Evolutionary conservation across 2,113 vertebrate genomes (phyloP).

Genomic region (Smithornis capensis): DNA sequence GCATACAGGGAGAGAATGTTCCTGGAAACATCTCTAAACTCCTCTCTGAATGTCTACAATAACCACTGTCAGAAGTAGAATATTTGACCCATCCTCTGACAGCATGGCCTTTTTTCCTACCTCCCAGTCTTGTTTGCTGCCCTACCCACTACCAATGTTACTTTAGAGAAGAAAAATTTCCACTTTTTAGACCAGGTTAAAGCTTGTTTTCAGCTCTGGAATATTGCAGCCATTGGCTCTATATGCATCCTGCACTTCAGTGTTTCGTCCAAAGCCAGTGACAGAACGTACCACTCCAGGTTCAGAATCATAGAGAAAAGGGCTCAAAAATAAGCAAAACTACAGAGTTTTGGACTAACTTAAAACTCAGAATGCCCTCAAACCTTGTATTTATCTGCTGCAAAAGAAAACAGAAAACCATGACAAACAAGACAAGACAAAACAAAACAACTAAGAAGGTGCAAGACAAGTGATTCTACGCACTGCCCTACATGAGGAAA

Average conservation of each 20-base stretch:
- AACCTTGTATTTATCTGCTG: not conserved
- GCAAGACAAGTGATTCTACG: not conserved
- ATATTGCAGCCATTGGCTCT: not conserved
- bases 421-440: not conserved
- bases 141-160: not conserved
- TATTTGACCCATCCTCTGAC: not conserved
- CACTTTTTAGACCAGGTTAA: not conserved
- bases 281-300: not conserved
- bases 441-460: not conserved
- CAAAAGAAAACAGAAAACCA: not conserved
- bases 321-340: not conserved
- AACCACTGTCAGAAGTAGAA: not conserved
- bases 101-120: not conserved
- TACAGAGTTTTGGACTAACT: not conserved
- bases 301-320: not conserved
- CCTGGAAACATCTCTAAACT: not conserved
- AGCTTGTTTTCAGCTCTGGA: not conserved
- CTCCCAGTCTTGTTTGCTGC: not conserved
- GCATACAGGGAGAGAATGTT: not conserved
- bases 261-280: not conserved
- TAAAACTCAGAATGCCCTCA: not conserved
- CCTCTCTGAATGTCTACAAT: not conserved
- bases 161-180: not conserved
- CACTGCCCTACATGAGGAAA: not conserved
- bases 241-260: not conserved